Percentiles rank a stretch among this genome's conserved stretches.
phyloP scores from a whole-genome alignment of 2,113 vertebrate species.

The Mungos mungo region DNA sequence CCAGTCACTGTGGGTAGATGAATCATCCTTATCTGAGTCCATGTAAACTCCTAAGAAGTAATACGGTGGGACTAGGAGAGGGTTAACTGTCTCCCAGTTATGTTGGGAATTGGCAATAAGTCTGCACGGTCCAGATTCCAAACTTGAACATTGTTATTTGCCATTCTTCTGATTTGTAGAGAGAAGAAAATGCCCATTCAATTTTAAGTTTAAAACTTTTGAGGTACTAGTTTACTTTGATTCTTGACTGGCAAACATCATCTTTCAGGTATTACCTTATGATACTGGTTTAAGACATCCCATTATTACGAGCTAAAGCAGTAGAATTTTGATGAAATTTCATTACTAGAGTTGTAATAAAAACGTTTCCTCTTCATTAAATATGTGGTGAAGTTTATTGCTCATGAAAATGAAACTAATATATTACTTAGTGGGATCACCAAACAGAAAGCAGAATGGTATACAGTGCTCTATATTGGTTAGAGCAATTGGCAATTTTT shows the following conservation, averaged over 20 bases:
- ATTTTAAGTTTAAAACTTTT: slow-evolving; percentile 19
- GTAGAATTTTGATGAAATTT: slow-evolving; percentile 66
- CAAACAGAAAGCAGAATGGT: slow-evolving; percentile 42
- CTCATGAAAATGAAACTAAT: slow-evolving; percentile 61
- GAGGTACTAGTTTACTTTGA: slow-evolving; percentile 27
- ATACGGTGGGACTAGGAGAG: background rate
- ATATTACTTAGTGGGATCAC: slow-evolving; percentile 17
- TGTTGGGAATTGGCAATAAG: background rate
- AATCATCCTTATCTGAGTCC: background rate
- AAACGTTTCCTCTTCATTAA: slow-evolving; percentile 70
- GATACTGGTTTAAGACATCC: slow-evolving; percentile 38
- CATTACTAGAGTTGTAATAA: slow-evolving; percentile 62
- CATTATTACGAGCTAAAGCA: slow-evolving; percentile 56
- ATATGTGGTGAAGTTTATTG: slow-evolving; percentile 65
- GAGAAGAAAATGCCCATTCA: background rate
- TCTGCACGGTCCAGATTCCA: background rate
- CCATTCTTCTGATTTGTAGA: background rate
- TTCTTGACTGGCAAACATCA: slow-evolving; percentile 35
- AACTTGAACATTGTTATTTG: slow-evolving; percentile 14
- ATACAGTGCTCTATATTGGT: background rate
- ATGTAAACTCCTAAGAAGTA: background rate
- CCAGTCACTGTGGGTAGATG: background rate
- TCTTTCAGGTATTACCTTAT: slow-evolving; percentile 39
- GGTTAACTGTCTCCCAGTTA: no score
- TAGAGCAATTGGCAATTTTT: background rate